Base-by-base conservation (phyloP, 1,140 invertebrate species). In the Phymastichus coffea region DNA sequence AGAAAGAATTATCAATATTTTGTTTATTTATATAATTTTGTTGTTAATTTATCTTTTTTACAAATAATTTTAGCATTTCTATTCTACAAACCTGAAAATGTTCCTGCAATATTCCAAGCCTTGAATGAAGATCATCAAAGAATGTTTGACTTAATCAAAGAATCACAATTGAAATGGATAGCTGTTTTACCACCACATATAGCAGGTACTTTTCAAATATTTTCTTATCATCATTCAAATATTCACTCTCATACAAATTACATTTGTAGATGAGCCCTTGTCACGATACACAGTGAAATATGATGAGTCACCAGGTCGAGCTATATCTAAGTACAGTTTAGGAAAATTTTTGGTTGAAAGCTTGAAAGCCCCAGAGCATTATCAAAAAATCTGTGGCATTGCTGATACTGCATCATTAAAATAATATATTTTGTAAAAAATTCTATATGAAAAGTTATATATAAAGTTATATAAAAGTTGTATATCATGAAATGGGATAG, bases 131-230 rank as follows among this genome's bases (percentile, higher is more conserved):
- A 94, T 66, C 92, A 94, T 71, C 80, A 86, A 66, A 81, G 89
- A 60, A 91, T 93, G 89, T 83, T 86, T 63, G 82, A 90, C 52
- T 72, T 83, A 23, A 69, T 92, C 10, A 87, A 89, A 71, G 80
- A 80, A 1, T 86, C 85, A 35, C 79, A 79, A 1, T 73, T 91
- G 40, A 86, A 93, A 57, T 94, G 86, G 82, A 82, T 93, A 66
- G 89, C 89, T 6, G 83, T 92, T 22, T 84, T 89, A 64, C 90
- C 92, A 26, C 91, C 91, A 14, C 90, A 92, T 66, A 93, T 94
- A 72, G 84, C 88, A 67, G 87, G 87, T 87, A 74, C 10, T 22
- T 7, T 26, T 47, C 8, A 41, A 14, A 10, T 15, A 41, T 41
- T 14, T 19, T 7, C 15, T 15, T 19, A 41, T 33, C 14, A 8